Evolutionary conservation across 1,140 invertebrate species (phyloP).

Genomic region (Aethina tumida): DNA sequence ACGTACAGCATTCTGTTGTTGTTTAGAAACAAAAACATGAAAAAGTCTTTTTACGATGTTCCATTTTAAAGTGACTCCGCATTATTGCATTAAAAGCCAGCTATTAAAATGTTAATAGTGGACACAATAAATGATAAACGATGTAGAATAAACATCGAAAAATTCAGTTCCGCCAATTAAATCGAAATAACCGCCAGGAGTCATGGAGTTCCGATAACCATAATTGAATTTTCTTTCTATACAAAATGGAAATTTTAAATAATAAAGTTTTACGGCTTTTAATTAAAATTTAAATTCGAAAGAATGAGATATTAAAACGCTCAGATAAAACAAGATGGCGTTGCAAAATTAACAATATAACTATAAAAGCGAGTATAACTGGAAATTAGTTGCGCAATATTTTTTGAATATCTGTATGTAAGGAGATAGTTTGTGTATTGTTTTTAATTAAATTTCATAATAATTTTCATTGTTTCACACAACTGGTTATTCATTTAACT

Average conservation of each 20-base stretch:
- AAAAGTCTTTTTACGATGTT: background rate
- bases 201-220: background rate
- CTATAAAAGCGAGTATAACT: background rate
- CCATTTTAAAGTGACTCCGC: background rate
- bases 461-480: background rate
- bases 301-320: constrained; percentile 1
- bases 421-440: background rate
- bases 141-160: background rate
- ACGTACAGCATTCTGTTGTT: background rate
- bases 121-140: background rate
- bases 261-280: background rate
- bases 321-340: background rate
- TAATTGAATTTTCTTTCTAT: constrained; percentile 1
- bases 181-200: background rate
- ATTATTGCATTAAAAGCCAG: background rate
- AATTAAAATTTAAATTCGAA: constrained; percentile 3
- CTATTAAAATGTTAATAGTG: background rate
- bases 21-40: background rate
- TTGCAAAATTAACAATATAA: background rate
- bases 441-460: constrained; percentile 2
- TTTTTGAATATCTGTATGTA: background rate
- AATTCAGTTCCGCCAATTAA: constrained; percentile 1
- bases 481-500: background rate
- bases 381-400: constrained; percentile 1
- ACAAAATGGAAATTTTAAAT: background rate